Evolutionary conservation across 2,797 vertebrate genomes (phyloP), one percentile per base, ranked within the genome.

Genomic region (Adelosebastes latens): DNA sequence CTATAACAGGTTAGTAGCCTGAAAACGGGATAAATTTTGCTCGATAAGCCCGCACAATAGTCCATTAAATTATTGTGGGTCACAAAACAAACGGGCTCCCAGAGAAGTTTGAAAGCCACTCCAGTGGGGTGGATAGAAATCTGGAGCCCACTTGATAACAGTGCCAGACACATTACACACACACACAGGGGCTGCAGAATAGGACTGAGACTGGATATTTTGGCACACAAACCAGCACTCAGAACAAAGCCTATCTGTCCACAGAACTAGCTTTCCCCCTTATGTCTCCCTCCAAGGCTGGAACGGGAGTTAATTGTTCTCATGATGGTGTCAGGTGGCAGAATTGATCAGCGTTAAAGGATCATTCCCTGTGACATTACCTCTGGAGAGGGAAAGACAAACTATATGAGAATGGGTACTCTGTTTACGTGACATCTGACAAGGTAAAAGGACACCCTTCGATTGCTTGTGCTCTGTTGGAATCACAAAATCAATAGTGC

Each of bases 261-360:
- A 80, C 81, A 76, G 78, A 86, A 82, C 77, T 84, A 83, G 85
- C 86, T 72, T 79, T 69, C 53, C 73, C 53, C 63, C 75, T 83
- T 59, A 4, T 82, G 87, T 87, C 82, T 84, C 65, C 64, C 71
- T 75, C 69, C 75, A 80, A 81, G 66, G 64, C 79, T 88, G 67
- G 77, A 88, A 82, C 80, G 77, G 79, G 86, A 92, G 91, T 94
- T 95, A 94, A 94, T 95, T 92, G 92, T 93, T 93, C 88, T 87
- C 88, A 93, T 93, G 91, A 94, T 94, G 90, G 91, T 94, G 94
- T 94, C 94, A 94, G 92, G 86, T 89, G 88, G 90, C 87, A 85
- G 82, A 92, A 94, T 93, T 94, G 93, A 96, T 95, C 94, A 88
- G 74, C 68, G 84, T 89, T 93, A 91, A 94, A 93, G 83, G 85